A percentile compares a stretch with the other conserved stretches of the same genome.
Conservation (phyloP, 1,140 invertebrate genomes). For the Zaprionus camerounensis region DNA sequence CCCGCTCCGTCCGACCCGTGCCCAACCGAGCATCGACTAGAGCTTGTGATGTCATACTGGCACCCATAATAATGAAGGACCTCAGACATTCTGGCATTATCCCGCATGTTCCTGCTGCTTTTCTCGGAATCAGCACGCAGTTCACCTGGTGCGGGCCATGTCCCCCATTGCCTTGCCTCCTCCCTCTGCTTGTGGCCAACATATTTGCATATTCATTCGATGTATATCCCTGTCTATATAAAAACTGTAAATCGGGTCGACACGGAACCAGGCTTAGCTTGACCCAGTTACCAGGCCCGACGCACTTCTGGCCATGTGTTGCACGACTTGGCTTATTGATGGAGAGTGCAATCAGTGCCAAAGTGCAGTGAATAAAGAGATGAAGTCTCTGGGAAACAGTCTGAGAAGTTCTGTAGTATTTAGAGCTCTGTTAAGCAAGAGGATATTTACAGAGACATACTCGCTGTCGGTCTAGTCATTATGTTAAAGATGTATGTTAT, state of each 20-base stretch:
- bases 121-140: constrained; percentile 23
- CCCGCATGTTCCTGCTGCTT: not conserved
- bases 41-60: constrained; percentile 69
- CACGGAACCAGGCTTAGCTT: constrained; percentile 68
- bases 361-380: no score
- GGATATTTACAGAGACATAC: not conserved
- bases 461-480: not conserved
- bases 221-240: constrained; percentile 37
- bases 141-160: constrained; percentile 32
- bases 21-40: constrained; percentile 11
- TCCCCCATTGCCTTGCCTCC: not conserved
- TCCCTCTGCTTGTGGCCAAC: not conserved
- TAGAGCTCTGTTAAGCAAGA: not conserved
- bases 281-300: constrained; percentile 65
- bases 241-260: constrained; percentile 60
- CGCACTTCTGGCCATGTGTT: constrained; percentile 60
- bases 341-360: not conserved
- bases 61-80: constrained; percentile 69
- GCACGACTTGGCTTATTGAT: constrained; percentile 41
- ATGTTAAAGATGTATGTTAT: no score
- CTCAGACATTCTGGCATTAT: constrained; percentile 68
- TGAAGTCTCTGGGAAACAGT: not conserved
- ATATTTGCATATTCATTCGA: constrained; percentile 34
- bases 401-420: not conserved
- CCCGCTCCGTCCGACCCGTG: not conserved